Evolutionary conservation across 2,113 vertebrate species (phyloP).

Genomic region (Coptodon bakossiorum): DNA sequence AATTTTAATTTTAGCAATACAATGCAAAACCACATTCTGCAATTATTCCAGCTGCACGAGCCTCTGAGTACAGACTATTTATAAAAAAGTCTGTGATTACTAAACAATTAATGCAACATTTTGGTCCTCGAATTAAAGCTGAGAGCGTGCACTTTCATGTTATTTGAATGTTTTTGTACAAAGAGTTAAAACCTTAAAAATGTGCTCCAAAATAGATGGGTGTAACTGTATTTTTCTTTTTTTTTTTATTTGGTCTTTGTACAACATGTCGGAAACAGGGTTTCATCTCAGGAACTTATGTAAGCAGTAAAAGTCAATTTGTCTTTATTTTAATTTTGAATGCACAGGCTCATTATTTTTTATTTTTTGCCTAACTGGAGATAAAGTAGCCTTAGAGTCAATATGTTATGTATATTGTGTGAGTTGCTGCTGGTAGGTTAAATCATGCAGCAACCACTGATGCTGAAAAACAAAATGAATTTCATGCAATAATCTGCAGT

Average conservation of each 20-base stretch:
- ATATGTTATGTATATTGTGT: not conserved
- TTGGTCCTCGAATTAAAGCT: not conserved
- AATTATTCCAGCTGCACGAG: not conserved
- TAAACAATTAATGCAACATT: not conserved
- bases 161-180: not conserved
- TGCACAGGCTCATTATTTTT: not conserved
- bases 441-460: not conserved
- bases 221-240: not conserved
- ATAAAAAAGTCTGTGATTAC: not conserved
- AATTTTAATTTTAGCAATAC: not conserved
- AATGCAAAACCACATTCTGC: not conserved
- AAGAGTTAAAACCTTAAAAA: not conserved
- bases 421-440: not conserved
- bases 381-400: not conserved
- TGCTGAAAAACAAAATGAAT: not conserved
- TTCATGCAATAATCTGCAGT: not conserved
- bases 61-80: not conserved
- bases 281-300: not conserved
- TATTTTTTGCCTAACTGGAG: not conserved
- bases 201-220: not conserved
- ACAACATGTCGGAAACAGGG: not conserved
- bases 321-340: not conserved
- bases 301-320: not conserved
- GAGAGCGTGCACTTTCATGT: not conserved
- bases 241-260: not conserved